phyloP scores from a whole-genome alignment of 2,888 invertebrate genomes.

The Orthosia incerta region DNA sequence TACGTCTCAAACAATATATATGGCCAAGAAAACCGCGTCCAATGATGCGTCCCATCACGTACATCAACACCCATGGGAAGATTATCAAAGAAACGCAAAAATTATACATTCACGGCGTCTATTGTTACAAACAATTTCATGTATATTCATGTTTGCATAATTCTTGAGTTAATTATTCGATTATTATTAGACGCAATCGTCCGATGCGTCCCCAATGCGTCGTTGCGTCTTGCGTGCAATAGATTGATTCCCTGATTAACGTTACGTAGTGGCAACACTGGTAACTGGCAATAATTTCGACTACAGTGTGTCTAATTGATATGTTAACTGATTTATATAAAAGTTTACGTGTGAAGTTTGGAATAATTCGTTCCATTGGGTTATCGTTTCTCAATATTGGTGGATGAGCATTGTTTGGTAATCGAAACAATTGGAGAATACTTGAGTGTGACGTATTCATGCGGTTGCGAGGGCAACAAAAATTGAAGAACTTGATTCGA shows the following conservation, averaged over 20 bases:
- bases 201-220: constrained; percentile 72
- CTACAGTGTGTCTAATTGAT: constrained; percentile 48
- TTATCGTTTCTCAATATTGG: constrained; percentile 47
- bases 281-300: constrained; percentile 55
- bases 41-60: constrained; percentile 51
- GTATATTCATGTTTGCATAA: constrained; percentile 62
- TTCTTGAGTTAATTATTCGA: constrained; percentile 63
- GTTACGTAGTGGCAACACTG: constrained; percentile 49
- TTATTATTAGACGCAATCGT: constrained; percentile 65
- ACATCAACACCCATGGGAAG: constrained; percentile 59
- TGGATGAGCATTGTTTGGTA: constrained; percentile 40
- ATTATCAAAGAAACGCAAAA: constrained; percentile 49
- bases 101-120: constrained; percentile 49
- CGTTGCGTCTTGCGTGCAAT: constrained; percentile 70
- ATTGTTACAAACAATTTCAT: constrained; percentile 61
- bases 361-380: constrained; percentile 56
- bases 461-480: background rate
- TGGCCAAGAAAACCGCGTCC: background rate
- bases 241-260: constrained; percentile 62
- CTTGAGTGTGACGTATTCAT: background rate
- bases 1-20: constrained; percentile 23
- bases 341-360: constrained; percentile 52
- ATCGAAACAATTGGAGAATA: constrained; percentile 37
- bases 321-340: constrained; percentile 50
- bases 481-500: background rate